Base-by-base conservation (phyloP, 2,797 vertebrate species). In the Karalla daura region DNA sequence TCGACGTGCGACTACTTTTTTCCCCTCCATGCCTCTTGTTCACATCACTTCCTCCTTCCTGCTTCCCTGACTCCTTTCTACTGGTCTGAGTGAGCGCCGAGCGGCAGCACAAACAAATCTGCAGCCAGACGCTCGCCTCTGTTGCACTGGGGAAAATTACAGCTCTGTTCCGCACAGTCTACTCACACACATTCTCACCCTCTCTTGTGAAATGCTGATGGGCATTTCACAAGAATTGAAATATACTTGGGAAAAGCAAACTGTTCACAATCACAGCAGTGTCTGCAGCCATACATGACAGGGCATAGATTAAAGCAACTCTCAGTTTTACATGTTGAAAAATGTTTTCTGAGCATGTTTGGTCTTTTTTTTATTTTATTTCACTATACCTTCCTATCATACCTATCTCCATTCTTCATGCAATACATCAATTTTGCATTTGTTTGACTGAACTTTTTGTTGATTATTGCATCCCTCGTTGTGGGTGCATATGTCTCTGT, bases 1-100 rank as follows among this genome's bases (percentile, higher is more conserved):
- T 61, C 54, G 54, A 45, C 60, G 53, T 10, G 11, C 56, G 63
- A 44, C 67, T 6, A 20, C 47, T 51, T 50, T 44, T 51, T 6
- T 15, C 23, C 21, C 51, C 27, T 51, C 18, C 36, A 24, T 18
- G 2, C 21, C 56, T 14, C 30, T 46, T 23, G 1, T 39, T 73
- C 60, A 36, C 56, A 23, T 76, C 59, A 21, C 56, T 73, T 83
- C 78, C 73, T 74, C 23, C 27, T 68, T 73, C 67, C 71, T 75
- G 44, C 27, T 63, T 51, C 51, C 49, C 47, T 24, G 15, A 35
- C 20, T 74, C 32, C 14, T n/a, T 17, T 47, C 41, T 40, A 44
- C 32, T 36, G 46, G 50, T 47, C 44, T 5, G n/a, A 49, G 30
- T 14, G 17, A n/a, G n/a, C 4, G 43, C 20, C 1, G 18, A 71